Evolutionary conservation across 1,140 invertebrate genomes (phyloP).

Genomic region (Aphelinus atriplicis): DNA sequence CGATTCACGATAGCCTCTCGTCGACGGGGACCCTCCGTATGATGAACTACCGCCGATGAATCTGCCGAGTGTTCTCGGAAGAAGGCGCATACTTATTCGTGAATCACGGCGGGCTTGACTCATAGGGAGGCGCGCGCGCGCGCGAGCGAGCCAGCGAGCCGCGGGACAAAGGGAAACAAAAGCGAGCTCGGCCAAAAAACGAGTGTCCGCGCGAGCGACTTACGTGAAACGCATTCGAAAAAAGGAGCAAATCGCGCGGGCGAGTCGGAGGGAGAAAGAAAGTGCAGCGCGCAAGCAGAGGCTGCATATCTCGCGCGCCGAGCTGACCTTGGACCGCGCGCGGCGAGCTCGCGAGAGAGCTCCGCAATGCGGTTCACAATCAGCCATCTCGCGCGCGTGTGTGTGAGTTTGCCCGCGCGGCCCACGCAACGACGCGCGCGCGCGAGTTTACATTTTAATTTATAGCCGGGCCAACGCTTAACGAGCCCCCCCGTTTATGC

Average conservation of each 20-base stretch:
- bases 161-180: too few relatives aligned
- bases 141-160: too few relatives aligned
- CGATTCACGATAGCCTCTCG: too few relatives aligned
- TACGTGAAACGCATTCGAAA: too few relatives aligned
- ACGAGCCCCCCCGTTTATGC: neutral
- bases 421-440: neutral
- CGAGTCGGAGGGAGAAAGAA: slow-evolving; percentile 2
- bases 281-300: neutral
- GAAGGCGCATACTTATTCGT: too few relatives aligned
- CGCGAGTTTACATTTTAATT: slow-evolving; percentile 23
- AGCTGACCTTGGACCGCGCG: slow-evolving; percentile 28
- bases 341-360: neutral
- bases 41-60: too few relatives aligned
- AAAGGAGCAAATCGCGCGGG: neutral
- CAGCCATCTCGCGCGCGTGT: slow-evolving; percentile 31
- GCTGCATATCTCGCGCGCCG: neutral
- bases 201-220: neutral
- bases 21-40: too few relatives aligned
- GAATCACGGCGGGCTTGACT: too few relatives aligned
- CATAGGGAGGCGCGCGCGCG: too few relatives aligned
- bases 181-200: neutral
- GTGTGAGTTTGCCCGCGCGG: neutral
- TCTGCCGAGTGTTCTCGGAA: too few relatives aligned
- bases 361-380: slow-evolving; percentile 41
- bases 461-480: slow-evolving; percentile 1